These are phyloP conservation scores for Alectura lathami DNA, from an alignment of 2,113 vertebrate genomes.

Conservation along the genomic window DNA sequence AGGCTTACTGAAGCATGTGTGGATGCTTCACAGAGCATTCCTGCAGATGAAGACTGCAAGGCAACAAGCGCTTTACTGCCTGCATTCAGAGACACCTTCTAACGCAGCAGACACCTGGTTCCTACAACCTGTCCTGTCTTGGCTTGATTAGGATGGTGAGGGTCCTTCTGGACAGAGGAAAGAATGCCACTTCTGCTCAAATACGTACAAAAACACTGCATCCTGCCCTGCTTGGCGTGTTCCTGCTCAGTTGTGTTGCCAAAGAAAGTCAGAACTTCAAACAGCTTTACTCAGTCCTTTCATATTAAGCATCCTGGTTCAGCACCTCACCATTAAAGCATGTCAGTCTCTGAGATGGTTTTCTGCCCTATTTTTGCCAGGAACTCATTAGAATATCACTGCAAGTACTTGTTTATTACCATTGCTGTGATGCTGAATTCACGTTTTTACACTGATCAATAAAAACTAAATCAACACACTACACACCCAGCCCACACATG, in stretches of 20 bases:
- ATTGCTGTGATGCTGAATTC: constrained; percentile 49
- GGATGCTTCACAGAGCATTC: background rate
- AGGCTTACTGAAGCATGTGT: background rate
- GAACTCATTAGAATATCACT: constrained; percentile 59
- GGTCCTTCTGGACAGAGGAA: background rate
- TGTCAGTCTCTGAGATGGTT: background rate
- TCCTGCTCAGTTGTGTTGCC: constrained; percentile 5
- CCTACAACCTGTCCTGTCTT: background rate
- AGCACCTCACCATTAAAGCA: constrained; percentile 15
- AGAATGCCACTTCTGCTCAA: background rate
- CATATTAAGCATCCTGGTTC: constrained; percentile 15
- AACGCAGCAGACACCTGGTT: background rate
- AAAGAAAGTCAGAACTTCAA: constrained; percentile 47
- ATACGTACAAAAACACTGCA: background rate
- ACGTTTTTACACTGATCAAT: constrained; percentile 56
- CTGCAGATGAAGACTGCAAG: fast-evolving
- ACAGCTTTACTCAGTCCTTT: background rate
- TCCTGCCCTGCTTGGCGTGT: background rate
- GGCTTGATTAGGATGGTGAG: background rate
- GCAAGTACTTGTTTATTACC: constrained; percentile 61
- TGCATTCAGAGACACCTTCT: background rate
- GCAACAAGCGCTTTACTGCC: background rate
- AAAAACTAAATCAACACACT: constrained; percentile 51
- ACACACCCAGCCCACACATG: constrained; percentile 61
- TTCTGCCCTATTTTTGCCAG: constrained; percentile 40